Evolutionary conservation across 2,113 vertebrate genomes (phyloP).

Genomic region (Ammodramus savannarum): DNA sequence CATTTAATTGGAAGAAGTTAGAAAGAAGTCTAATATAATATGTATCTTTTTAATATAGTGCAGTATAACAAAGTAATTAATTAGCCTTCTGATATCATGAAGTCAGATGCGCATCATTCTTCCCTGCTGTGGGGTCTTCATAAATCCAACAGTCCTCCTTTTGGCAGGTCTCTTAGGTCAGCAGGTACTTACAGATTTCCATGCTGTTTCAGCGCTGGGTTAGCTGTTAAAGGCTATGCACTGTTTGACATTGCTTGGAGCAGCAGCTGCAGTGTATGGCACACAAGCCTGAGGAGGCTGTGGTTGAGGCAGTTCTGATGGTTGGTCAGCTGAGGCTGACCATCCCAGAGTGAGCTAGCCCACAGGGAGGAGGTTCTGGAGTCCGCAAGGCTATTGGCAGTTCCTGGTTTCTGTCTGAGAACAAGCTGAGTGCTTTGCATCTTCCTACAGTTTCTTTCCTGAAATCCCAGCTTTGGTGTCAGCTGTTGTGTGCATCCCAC

Average conservation of each 20-base stretch:
- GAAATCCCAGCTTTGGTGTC: neutral
- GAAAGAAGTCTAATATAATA: too few relatives aligned
- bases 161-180: neutral
- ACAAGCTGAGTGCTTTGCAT: neutral
- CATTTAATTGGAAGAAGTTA: too few relatives aligned
- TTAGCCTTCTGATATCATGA: too few relatives aligned
- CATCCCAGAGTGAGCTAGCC: neutral
- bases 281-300: neutral
- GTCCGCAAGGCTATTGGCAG: neutral
- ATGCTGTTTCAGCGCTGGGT: neutral
- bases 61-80: too few relatives aligned
- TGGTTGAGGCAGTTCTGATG: neutral
- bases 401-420: neutral
- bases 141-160: neutral
- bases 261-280: neutral
- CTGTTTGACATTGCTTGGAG: neutral
- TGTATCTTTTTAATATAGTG: too few relatives aligned
- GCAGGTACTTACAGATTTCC: neutral
- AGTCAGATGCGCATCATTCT: too few relatives aligned
- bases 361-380: neutral
- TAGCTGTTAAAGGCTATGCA: neutral
- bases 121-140: too few relatives aligned
- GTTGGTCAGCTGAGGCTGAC: neutral
- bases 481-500: fast-evolving
- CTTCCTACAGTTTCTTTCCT: neutral